phyloP scores from a whole-genome alignment of 2,797 vertebrate species.

The Hippocampus kuda region DNA sequence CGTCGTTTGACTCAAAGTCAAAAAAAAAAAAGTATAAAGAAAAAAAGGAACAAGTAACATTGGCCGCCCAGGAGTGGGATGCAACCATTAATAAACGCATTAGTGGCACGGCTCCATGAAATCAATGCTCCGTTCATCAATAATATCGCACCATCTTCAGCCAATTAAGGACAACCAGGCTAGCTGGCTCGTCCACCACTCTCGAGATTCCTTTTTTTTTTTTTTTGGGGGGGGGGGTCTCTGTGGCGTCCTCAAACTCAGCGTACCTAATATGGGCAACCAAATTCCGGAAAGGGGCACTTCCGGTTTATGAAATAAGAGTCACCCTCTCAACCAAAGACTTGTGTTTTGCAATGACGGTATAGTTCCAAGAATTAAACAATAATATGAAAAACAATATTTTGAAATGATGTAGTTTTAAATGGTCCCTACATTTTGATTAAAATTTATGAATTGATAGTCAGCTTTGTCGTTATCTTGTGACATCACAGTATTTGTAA shows the following conservation, averaged over 20 bases:
- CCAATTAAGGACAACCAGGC: slow-evolving; percentile 11
- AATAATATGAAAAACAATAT: background rate
- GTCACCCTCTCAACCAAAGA: background rate
- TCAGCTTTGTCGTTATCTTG: too few species aligned
- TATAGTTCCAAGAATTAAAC: background rate
- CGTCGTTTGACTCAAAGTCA: background rate
- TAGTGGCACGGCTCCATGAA: background rate
- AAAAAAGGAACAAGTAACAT: background rate
- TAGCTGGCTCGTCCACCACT: slow-evolving; percentile 18
- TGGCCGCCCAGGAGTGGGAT: too few species aligned
- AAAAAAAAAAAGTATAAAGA: background rate
- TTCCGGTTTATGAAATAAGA: slow-evolving; percentile 3
- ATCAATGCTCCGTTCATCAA: slow-evolving; percentile 1
- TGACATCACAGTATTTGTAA: too few species aligned
- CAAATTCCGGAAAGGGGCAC: slow-evolving; percentile 11
- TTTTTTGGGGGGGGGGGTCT: background rate
- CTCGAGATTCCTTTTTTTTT: slow-evolving; percentile 37
- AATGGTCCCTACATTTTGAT: too few species aligned
- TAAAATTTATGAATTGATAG: too few species aligned
- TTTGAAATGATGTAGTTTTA: background rate
- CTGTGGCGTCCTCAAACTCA: slow-evolving; percentile 14
- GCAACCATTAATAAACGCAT: background rate
- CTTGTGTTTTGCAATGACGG: background rate
- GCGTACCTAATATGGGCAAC: fast-evolving
- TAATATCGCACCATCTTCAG: background rate